Base-by-base conservation (phyloP, 37 sponge, comb jelly and placozoan genomes). In the Mnemiopsis leidyi region DNA sequence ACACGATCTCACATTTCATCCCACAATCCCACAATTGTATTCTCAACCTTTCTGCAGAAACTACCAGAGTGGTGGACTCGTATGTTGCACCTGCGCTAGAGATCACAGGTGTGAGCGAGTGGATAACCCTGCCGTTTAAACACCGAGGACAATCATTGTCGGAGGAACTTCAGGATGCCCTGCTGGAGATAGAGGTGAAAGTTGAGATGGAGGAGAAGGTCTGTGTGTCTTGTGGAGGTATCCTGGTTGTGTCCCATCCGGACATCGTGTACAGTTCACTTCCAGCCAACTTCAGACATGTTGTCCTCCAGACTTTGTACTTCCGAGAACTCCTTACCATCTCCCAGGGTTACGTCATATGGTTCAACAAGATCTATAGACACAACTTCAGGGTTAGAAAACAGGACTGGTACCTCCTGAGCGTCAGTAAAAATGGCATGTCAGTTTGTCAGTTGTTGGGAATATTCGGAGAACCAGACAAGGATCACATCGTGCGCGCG, bases 301-400 rank as follows among this genome's bases (percentile, higher is more conserved):
- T 38, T 25, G 61, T 85, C 29, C 48, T 85, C 23, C 90, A 85
- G 90, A 85, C 90, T n/a, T 37, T 85, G 0, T 85, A 85, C 61
- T 85, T 40, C 90, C 2, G 90, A 25, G 90, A 85, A 33, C 90
- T 85, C 0, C 23, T 33, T 1, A 33, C 90, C 1, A 33, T 85
- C 5, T 26, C 40, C 90, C 40, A 38, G 29, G 90, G 90, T n/a
- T 85, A 85, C 30, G 48, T 85, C 16, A 85, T 40, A 13, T 85
- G 90, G 90, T 85, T 85, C n/a, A 85, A 85, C 25, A 85, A 40
- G 48, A 25, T 85, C 29, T 85, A 85, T 29, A 85, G 39, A 39
- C 90, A 85, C 30, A 23, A 7, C 61, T 40, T 85, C 90, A 85
- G 35, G 28, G 61, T 38, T n/a, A 85, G 39, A 39, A 35, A 40